These are phyloP conservation scores for Calameuta pallipes DNA, from an alignment of 2,888 invertebrate genomes.

Conservation along the genomic window DNA sequence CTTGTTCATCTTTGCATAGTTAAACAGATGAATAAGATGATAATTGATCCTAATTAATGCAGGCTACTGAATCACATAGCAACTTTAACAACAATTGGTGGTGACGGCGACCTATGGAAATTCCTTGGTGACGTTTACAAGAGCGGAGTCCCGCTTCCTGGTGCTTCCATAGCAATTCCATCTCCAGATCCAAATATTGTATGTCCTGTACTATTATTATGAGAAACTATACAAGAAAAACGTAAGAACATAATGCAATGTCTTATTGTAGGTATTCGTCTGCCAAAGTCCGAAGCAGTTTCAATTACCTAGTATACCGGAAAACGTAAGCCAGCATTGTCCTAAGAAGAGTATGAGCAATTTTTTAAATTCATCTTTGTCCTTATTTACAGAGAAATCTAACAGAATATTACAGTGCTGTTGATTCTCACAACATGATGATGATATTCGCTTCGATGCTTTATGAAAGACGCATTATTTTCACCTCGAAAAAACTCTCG, in stretches of 20 bases:
- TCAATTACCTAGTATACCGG: slow-evolving; percentile 92
- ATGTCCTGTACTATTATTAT: slow-evolving; percentile 47
- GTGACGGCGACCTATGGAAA: slow-evolving; percentile 70
- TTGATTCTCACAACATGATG: slow-evolving; percentile 95
- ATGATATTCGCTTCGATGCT: slow-evolving; percentile 95
- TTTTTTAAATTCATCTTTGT: neutral
- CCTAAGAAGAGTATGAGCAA: neutral
- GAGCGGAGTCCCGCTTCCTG: slow-evolving; percentile 77
- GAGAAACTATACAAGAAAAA: neutral
- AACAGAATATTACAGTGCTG: slow-evolving; percentile 98
- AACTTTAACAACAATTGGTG: slow-evolving; percentile 75
- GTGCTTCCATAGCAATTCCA: slow-evolving; percentile 73
- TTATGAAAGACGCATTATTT: slow-evolving; percentile 92
- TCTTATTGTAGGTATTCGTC: slow-evolving; percentile 78
- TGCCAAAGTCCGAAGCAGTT: slow-evolving; percentile 83
- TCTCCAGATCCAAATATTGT: slow-evolving; percentile 70
- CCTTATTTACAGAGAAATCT: slow-evolving; percentile 83
- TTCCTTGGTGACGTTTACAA: slow-evolving; percentile 78
- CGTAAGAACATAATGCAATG: neutral
- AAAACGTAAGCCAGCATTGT: slow-evolving; percentile 79
- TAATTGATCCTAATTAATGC: slow-evolving; percentile 23
- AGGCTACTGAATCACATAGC: slow-evolving; percentile 87
- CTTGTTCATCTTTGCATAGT: neutral
- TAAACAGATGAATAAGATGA: neutral
- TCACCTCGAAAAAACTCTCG: slow-evolving; percentile 90